Base-by-base conservation (phyloP, 2,888 invertebrate species). In the Eueremaeus valkanovi region DNA sequence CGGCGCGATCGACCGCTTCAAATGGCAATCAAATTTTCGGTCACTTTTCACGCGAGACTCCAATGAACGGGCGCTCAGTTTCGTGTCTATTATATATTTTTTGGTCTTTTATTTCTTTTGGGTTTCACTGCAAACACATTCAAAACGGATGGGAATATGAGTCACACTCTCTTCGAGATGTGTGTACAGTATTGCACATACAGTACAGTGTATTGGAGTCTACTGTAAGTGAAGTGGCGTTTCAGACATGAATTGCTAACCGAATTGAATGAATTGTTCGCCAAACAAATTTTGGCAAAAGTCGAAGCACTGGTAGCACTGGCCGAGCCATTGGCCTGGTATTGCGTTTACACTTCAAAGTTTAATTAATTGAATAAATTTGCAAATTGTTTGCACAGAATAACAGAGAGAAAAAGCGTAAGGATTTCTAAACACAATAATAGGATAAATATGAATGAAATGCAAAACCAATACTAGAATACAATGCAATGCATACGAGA, bases 21-120 rank as follows among this genome's bases (percentile, higher is more conserved):
- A 29, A 68, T n/a, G n/a, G 68, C 68, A 68, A 68, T 68, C 40
- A 68, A 40, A 68, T 68, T 55, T 63, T 68, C 40, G 68, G 68
- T 42, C 68, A 68, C 68, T 68, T 68, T 68, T 68, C 21, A 66
- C 68, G 27, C 68, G 16, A 24, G 24, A 55, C 55, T 55, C 27
- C 21, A 58, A 21, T 61, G 31, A 61, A 31, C 31, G 61, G 31
- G 21, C 68, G 42, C 24, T 31, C 13, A 31, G 5, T 68, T 21
- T n/a, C 2, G 27, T 68, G 55, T 55, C 8, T 27, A 55, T n/a
- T n/a, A n/a, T n/a, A 61, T 58, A 68, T 68, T 68, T 68, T 68
- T 68, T 68, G 40, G 68, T 68, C 40, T 36, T 61, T 68, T 68
- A 68, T 68, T 68, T n/a, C 36, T 36, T 58, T 68, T 68, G 68